Percentiles rank a stretch among this genome's conserved stretches.
Conservation (phyloP, 2,888 invertebrate species). For the Rhaphigaster nebulosa region DNA sequence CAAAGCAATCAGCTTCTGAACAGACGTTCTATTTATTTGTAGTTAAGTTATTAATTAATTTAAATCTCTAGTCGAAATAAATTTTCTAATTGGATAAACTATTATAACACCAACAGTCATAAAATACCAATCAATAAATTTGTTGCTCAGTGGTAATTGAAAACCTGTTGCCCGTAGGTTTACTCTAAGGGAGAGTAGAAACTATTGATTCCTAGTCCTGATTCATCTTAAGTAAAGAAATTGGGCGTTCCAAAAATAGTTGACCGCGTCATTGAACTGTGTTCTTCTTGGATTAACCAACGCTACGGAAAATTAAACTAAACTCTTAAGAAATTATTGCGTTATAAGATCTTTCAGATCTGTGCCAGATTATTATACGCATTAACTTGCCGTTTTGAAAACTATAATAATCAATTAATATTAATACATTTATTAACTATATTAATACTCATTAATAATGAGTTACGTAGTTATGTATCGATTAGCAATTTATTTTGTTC, state of each 20-base stretch:
- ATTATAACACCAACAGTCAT: background rate
- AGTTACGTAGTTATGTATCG: no score
- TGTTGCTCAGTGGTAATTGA: background rate
- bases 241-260: conserved; percentile 7
- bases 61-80: no score
- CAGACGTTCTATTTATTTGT: no score
- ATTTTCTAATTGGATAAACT: background rate
- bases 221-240: conserved; percentile 8
- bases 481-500: no score
- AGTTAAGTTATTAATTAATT: no score
- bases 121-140: background rate
- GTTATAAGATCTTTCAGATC: background rate
- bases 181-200: background rate
- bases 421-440: no score
- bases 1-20: no score
- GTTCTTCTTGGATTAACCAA: background rate
- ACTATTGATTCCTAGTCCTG: conserved; percentile 12
- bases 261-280: conserved; percentile 9
- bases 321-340: background rate
- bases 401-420: no score
- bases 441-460: no score
- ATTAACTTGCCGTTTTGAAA: no score
- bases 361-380: no score
- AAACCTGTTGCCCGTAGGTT: background rate
- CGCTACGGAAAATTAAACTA: background rate